Percentiles rank a stretch among this genome's conserved stretches.
These are phyloP conservation scores for Arvicanthis niloticus DNA, from an alignment of 2,113 vertebrate species.

Conservation along the genomic window DNA sequence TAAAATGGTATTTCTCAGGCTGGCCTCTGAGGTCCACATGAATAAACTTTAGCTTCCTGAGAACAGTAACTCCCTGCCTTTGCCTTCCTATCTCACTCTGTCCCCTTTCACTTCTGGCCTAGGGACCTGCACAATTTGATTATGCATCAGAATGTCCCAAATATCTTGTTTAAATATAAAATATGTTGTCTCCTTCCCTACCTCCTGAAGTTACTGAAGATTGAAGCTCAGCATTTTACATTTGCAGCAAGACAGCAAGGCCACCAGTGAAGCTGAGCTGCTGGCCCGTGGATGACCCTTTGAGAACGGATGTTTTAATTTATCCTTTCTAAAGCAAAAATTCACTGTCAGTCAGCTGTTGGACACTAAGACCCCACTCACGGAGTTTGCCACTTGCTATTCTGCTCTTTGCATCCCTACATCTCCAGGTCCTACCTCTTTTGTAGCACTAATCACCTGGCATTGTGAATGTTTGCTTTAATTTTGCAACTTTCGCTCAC, in stretches of 20 bases:
- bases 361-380: neutral
- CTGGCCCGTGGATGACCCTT: neutral
- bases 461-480: neutral
- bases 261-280: neutral
- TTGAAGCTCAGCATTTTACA: neutral
- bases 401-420: neutral
- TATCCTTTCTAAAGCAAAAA: neutral
- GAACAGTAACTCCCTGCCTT: neutral
- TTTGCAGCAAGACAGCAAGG: neutral
- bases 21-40: neutral
- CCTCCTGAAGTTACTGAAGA: neutral
- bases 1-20: neutral
- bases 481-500: neutral
- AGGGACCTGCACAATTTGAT: neutral
- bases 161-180: neutral
- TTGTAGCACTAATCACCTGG: neutral
- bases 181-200: rapidly evolving
- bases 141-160: neutral
- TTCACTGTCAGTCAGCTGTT: neutral
- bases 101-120: neutral
- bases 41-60: neutral
- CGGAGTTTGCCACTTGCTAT: neutral
- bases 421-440: neutral
- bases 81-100: neutral
- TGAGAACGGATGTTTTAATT: neutral